phyloP scores from a whole-genome alignment of 2,113 vertebrate species.

The Ahaetulla prasina region DNA sequence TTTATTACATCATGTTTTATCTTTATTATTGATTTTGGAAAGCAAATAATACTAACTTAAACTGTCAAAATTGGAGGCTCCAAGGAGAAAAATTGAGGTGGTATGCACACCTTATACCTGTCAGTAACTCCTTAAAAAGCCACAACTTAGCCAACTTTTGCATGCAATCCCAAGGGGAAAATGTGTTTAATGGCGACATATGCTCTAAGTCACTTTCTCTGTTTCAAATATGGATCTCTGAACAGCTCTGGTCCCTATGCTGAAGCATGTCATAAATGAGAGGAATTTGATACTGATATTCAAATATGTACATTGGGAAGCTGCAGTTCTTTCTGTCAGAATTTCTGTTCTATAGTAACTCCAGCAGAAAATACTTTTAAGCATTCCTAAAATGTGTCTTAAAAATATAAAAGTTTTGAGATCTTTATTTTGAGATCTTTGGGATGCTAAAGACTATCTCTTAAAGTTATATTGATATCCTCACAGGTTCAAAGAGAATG shows the following conservation, averaged over 20 bases:
- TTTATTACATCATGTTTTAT: not conserved
- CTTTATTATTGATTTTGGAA: not conserved
- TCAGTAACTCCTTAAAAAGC: not conserved
- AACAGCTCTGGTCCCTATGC: not conserved
- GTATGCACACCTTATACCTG: not conserved
- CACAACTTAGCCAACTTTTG: not conserved
- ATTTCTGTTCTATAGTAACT: not conserved
- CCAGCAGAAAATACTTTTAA: not conserved
- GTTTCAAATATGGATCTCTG: not conserved
- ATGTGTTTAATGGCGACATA: not conserved
- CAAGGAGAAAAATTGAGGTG: not conserved
- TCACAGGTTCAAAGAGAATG: not conserved
- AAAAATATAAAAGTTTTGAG: not conserved
- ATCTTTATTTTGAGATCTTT: not conserved
- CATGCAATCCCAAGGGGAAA: not conserved
- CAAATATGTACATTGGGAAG: not conserved
- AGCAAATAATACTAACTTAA: not conserved
- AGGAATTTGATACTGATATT: not conserved
- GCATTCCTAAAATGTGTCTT: not conserved
- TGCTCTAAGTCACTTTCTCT: not conserved
- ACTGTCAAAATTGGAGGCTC: not conserved
- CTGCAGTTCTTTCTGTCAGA: not conserved
- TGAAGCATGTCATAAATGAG: not conserved
- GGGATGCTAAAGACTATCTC: not conserved
- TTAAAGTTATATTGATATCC: not conserved